Evolutionary conservation across 2,888 invertebrate species (phyloP), one percentile per base, ranked within the genome.

Genomic region (Rhingia rostrata): DNA sequence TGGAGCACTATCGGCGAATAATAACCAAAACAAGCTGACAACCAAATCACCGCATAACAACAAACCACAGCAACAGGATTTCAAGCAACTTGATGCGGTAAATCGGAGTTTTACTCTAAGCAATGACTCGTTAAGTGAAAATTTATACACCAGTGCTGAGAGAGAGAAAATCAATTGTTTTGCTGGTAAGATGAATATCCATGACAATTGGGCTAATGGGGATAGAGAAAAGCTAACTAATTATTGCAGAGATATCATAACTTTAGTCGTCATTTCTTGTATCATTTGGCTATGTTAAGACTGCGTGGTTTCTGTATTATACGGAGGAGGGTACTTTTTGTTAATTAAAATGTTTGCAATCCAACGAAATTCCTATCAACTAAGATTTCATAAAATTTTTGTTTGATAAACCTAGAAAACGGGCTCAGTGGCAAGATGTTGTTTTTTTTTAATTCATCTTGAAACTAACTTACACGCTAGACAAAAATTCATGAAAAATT

Each of bases 41-140:
- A 73, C 88, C 37, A 90, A 90, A 84, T 32, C 67, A 83, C 58
- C 81, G 74, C 77, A 60, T 75, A 87, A 83, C 79, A 87, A 83
- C 12, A 56, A 51, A 64, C 64, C 30, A 9, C 69, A 87, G 22
- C 80, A 80, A 64, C 86, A 86, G 75, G 84, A 87, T 70, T 45
- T 56, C 10, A 69, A 73, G 39, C 73, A 56, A 69, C 14, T 66
- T 30, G 64, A 74, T 58, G 56, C 41, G 53, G 58, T 54, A 2
- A 79, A 75, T 56, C 39, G 54, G 43, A 60, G 45, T 30, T 56
- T 66, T 35, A 75, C 32, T 58, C 39, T 72, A 10, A 58, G 33
- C 14, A 73, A 67, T 53, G 79, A 72, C n/a, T 4, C 66, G 32
- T n/a, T 66, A 12, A 82, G n/a, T 66, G 82, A 78, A 54, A 78